Evolutionary conservation across 2,113 vertebrate species (phyloP).

Genomic region (Taxidea taxus): DNA sequence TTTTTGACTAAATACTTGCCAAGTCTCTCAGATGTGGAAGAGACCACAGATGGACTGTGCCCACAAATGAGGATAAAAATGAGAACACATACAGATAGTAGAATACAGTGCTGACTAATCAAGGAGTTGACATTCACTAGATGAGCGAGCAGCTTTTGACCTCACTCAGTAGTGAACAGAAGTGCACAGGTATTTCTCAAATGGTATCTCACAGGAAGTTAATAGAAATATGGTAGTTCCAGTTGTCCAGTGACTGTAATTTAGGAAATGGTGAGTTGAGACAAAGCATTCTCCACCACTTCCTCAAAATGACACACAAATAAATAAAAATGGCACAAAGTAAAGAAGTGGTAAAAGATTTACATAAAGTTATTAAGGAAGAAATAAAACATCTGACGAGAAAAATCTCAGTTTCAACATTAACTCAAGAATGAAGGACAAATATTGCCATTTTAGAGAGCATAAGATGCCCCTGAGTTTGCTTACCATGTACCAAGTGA

Average conservation of each 20-base stretch:
- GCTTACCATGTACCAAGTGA: conserved; percentile 90
- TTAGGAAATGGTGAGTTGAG: neutral
- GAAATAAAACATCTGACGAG: neutral
- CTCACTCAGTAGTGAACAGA: neutral
- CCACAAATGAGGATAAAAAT: neutral
- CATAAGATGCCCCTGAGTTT: neutral
- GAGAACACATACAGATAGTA: neutral
- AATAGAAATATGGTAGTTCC: neutral
- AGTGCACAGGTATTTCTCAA: neutral
- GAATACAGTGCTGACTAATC: neutral
- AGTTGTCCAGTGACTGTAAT: neutral
- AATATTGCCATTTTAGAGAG: neutral
- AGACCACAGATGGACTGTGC: neutral
- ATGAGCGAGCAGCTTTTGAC: neutral
- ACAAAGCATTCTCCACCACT: neutral
- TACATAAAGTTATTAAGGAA: neutral
- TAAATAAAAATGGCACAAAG: neutral
- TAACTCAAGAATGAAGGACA: neutral
- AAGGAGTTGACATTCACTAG: neutral
- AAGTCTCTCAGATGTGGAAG: neutral
- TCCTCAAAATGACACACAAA: neutral
- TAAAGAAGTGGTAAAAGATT: neutral
- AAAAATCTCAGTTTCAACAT: neutral
- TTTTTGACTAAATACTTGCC: conserved; percentile 22
- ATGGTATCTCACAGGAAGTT: neutral